phyloP scores from a whole-genome alignment of 2,888 invertebrate genomes.

The Electrophaes corylata region DNA sequence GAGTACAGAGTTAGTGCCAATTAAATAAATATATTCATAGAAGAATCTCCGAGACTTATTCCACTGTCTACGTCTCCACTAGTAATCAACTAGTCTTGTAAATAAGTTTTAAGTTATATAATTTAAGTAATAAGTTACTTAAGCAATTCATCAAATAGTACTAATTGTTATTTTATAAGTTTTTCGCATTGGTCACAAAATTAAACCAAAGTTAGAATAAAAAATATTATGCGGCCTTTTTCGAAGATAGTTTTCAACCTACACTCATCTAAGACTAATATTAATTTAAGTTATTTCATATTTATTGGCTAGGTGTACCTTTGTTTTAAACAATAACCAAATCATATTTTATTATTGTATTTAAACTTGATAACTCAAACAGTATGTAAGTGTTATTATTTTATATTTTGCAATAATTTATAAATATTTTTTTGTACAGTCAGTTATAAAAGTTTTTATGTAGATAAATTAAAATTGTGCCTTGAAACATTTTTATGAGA shows the following conservation, averaged over 20 bases:
- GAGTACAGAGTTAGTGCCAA: conserved; percentile 57
- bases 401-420: neutral
- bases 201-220: conserved; percentile 74
- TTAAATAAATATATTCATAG: conserved; percentile 49
- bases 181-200: conserved; percentile 66
- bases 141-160: neutral
- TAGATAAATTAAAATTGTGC: too few relatives aligned
- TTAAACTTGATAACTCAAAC: neutral
- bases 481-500: too few relatives aligned
- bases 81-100: conserved; percentile 57
- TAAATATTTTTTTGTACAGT: too few relatives aligned
- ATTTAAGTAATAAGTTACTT: neutral
- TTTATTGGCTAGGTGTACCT: conserved; percentile 13
- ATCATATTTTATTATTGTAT: conserved; percentile 10
- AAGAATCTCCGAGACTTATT: conserved; percentile 63
- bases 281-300: conserved; percentile 14
- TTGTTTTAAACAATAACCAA: conserved; percentile 12
- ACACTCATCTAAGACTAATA: conserved; percentile 8
- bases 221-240: conserved; percentile 42
- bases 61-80: conserved; percentile 60
- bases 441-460: too few relatives aligned
- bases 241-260: conserved; percentile 21
- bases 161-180: conserved; percentile 9
- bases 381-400: neutral
- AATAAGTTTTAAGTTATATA: neutral